Base-by-base conservation (phyloP, 2,888 invertebrate genomes). In the Hirtodrosophila cameraria region DNA sequence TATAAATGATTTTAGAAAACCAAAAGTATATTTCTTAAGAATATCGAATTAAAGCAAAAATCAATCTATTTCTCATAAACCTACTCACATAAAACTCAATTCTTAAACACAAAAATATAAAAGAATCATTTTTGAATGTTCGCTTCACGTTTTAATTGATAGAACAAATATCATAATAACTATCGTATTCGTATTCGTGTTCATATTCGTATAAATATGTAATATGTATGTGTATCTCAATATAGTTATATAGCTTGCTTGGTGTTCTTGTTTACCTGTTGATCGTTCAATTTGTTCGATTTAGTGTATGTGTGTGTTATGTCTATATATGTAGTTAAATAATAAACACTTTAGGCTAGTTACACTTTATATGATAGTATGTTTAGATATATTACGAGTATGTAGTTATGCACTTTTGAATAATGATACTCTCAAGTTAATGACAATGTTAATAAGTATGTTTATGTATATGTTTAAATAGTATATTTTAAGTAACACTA, bases 261-360 rank as follows among this genome's bases (percentile, higher is more conserved):
- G 48, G 27, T 7, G 23, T 50, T 42, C 16, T 39, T 57, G 11
- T 16, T 23, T 35, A 62, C 41, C 45, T 63, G 55, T 84, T 78
- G 82, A 74, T 78, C 78, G 71, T 59, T 74, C 58, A 80, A 75
- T 85, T n/a, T 75, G 62, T 45, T 52, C 41, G 25, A 23, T 41
- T 39, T 9, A 48, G 30, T 27, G 11, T 48, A 23, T 60, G 13
- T 48, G 30, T 50, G 11, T 48, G 33, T 48, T 45, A 53, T 48
- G 45, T 49, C 52, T 78, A 53, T 78, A 43, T 61, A 57, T 62
- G 53, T 72, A 59, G 67, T 73, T 59, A 86, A 71, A 75, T 78
- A 60, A 59, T 69, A 66, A 82, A 79, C 60, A 68, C 58, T 57
- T 78, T 58, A 70, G 52, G 75, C 70, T 70, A 75, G 41, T 75